Evolutionary conservation across 2,113 vertebrate genomes (phyloP).

Genomic region (Pungitius pungitius): DNA sequence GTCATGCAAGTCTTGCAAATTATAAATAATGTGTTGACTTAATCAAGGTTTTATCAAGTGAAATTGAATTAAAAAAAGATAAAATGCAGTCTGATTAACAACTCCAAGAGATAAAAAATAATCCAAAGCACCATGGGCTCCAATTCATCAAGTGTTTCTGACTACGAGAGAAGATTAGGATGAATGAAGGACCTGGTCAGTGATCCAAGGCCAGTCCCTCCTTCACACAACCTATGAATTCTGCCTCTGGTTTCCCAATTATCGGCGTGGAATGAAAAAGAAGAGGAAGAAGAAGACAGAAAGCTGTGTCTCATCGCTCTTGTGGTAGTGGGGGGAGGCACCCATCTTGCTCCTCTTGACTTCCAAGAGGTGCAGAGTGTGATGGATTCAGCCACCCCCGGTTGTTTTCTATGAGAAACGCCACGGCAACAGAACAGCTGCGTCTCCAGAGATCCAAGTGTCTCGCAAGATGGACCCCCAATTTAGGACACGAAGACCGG

Average conservation of each 20-base stretch:
- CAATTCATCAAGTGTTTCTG: constrained; percentile 46
- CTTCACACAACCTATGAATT: constrained; percentile 35
- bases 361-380: constrained; percentile 26
- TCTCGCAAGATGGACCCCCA: constrained; percentile 66
- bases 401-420: constrained; percentile 37
- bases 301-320: constrained; percentile 28
- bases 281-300: not conserved
- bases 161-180: constrained; percentile 47
- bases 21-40: constrained; percentile 21
- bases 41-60: constrained; percentile 5
- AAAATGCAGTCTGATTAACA: constrained; percentile 8
- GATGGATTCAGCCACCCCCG: constrained; percentile 45
- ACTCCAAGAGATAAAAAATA: constrained; percentile 1
- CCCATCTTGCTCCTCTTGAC: constrained; percentile 32
- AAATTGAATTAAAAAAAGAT: constrained; percentile 6
- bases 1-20: not conserved
- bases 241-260: constrained; percentile 36
- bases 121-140: not conserved
- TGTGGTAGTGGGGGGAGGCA: constrained; percentile 7
- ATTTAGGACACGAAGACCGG: constrained; percentile 71
- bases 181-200: constrained; percentile 52
- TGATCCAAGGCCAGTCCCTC: constrained; percentile 49
- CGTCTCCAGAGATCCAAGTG: constrained; percentile 54
- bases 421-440: constrained; percentile 47
- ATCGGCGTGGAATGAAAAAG: constrained; percentile 8